phyloP scores from a whole-genome alignment of 1,140 invertebrate species.

The Choristoneura fumiferana region DNA sequence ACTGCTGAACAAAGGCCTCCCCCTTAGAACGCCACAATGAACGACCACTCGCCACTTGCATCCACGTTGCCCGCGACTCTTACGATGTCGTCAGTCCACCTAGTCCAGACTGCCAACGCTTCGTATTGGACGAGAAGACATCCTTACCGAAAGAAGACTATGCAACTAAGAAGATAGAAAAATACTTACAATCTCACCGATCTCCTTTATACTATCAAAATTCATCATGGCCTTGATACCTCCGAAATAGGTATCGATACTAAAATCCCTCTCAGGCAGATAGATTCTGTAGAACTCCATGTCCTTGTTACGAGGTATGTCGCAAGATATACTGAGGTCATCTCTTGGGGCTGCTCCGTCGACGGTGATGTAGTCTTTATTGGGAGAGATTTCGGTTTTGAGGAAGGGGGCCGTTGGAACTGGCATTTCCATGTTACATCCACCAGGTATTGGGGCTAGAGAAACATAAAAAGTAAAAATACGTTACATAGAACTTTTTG shows the following conservation, averaged over 20 bases:
- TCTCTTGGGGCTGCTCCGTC: constrained; percentile 76
- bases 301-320: constrained; percentile 23
- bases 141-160: no score
- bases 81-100: no score
- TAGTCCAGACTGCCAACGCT: no score
- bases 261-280: constrained; percentile 80
- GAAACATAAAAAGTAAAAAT: constrained; percentile 29
- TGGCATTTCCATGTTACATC: constrained; percentile 86
- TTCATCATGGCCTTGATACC: constrained; percentile 82
- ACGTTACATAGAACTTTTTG: no score
- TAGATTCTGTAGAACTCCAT: constrained; percentile 84
- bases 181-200: constrained; percentile 80
- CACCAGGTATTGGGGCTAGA: constrained; percentile 87
- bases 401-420: constrained; percentile 84
- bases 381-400: constrained; percentile 60
- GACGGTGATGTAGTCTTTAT: constrained; percentile 78
- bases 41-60: no score
- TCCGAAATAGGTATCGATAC: constrained; percentile 80
- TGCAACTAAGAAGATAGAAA: not conserved
- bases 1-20: no score
- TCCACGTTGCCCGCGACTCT: no score
- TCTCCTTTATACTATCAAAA: constrained; percentile 75
- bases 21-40: no score
- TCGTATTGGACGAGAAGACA: no score
- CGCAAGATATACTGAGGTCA: no score